Conservation (phyloP, 2,888 invertebrate genomes). For the Gibbula magus region DNA sequence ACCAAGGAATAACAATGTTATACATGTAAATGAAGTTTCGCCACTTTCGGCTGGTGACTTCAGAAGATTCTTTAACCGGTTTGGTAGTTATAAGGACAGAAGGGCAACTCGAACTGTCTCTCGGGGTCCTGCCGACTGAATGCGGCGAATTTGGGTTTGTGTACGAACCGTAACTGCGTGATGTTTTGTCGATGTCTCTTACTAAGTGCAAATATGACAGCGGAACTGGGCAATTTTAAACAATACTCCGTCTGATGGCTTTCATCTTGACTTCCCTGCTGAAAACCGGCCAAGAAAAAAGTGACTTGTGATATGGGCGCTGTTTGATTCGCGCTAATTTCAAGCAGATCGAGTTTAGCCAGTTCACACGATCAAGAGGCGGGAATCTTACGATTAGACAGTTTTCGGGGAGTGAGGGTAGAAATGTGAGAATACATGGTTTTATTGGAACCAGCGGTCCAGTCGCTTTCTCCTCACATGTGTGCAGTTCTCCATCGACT, state of each 20-base stretch:
- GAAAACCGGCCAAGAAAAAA: conserved; percentile 22
- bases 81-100: too few relatives aligned
- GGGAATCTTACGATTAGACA: conserved; percentile 17
- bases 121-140: neutral
- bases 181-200: neutral
- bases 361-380: conserved; percentile 19
- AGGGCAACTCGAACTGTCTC: too few relatives aligned
- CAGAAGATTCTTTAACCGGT: too few relatives aligned
- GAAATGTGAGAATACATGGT: conserved; percentile 15
- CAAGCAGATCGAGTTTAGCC: conserved; percentile 8
- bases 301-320: conserved; percentile 14
- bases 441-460: conserved; percentile 17
- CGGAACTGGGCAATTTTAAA: conserved; percentile 15
- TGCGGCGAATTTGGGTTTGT: neutral
- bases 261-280: conserved; percentile 9
- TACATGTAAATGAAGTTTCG: too few relatives aligned
- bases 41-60: too few relatives aligned
- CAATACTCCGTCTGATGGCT: conserved; percentile 13
- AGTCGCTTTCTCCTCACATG: conserved; percentile 7
- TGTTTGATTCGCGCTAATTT: conserved; percentile 22
- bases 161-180: neutral
- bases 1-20: too few relatives aligned
- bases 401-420: neutral
- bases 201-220: conserved; percentile 18
- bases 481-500: neutral